Percentiles rank a stretch among this genome's conserved stretches.
Conservation (phyloP, 2,888 invertebrate species). For the Hydroisotoma schaefferi region DNA sequence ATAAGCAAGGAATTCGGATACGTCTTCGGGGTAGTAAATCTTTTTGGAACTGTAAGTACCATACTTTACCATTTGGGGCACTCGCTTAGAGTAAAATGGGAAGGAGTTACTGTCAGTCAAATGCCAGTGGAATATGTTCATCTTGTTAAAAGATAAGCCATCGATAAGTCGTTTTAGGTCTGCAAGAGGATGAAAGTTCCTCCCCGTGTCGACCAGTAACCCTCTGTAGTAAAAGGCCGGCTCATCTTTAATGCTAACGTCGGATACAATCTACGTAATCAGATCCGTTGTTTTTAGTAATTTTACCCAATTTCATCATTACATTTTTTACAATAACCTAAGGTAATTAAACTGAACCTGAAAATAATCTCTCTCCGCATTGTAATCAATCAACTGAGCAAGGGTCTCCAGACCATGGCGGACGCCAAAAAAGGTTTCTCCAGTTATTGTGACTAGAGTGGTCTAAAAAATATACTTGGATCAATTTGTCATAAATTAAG, state of each 20-base stretch:
- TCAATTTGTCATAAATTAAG: too few species aligned
- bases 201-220: slow-evolving; percentile 57
- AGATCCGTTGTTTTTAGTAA: slow-evolving; percentile 22
- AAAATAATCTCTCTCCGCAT: slow-evolving; percentile 7
- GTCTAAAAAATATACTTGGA: too few species aligned
- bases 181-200: slow-evolving; percentile 57
- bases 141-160: slow-evolving; percentile 79
- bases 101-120: slow-evolving; percentile 55
- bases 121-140: slow-evolving; percentile 56
- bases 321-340: background rate
- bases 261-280: slow-evolving; percentile 56
- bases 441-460: slow-evolving; percentile 29
- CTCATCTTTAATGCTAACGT: slow-evolving; percentile 62
- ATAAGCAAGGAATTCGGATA: slow-evolving; percentile 58
- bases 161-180: slow-evolving; percentile 70
- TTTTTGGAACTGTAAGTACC: slow-evolving; percentile 75
- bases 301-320: background rate
- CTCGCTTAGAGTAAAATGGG: slow-evolving; percentile 54
- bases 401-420: slow-evolving; percentile 42
- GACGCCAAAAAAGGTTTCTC: slow-evolving; percentile 37
- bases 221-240: slow-evolving; percentile 58
- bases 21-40: slow-evolving; percentile 51
- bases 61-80: slow-evolving; percentile 65
- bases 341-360: slow-evolving; percentile 13
- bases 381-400: slow-evolving; percentile 29